Evolutionary conservation across 1,140 invertebrate genomes (phyloP).

Genomic region (Linepithema humile): DNA sequence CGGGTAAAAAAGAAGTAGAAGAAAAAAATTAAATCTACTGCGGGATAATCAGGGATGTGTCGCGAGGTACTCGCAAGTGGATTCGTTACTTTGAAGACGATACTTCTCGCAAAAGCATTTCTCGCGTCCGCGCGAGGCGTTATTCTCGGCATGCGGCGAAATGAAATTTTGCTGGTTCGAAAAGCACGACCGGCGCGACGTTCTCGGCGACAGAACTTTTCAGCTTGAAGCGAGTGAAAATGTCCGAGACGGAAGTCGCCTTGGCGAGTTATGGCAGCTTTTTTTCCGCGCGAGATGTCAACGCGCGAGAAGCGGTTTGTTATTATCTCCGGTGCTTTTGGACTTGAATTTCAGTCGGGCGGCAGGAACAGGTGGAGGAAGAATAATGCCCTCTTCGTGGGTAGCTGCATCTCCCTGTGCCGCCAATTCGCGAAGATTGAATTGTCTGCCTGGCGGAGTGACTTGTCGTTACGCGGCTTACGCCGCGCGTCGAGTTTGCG

Average conservation of each 20-base stretch:
- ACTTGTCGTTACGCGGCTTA: constrained; percentile 63
- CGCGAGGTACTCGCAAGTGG: constrained; percentile 18
- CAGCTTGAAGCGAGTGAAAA: constrained; percentile 33
- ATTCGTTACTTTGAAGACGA: constrained; percentile 29
- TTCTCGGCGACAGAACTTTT: constrained; percentile 21
- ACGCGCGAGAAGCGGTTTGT: constrained; percentile 28
- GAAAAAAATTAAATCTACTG: constrained; percentile 16
- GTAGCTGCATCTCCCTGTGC: constrained; percentile 45
- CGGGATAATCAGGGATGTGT: constrained; percentile 21
- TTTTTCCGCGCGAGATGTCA: constrained; percentile 19
- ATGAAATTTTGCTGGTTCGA: constrained; percentile 46
- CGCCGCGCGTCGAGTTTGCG: constrained; percentile 29
- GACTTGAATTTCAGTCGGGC: constrained; percentile 54
- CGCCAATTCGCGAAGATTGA: constrained; percentile 68
- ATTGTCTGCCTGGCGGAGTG: constrained; percentile 62
- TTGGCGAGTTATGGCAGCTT: constrained; percentile 48
- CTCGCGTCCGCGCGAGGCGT: background rate
- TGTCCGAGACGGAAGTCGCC: constrained; percentile 40
- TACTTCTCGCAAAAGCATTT: constrained; percentile 17
- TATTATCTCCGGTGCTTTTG: constrained; percentile 11
- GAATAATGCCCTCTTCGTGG: constrained; percentile 64
- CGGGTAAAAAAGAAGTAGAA: background rate
- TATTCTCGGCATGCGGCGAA: constrained; percentile 19
- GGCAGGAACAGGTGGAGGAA: constrained; percentile 42
- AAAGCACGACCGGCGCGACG: constrained; percentile 49